Evolutionary conservation across 2,113 vertebrate species (phyloP), one percentile per base, ranked within the genome.

Genomic region (Apus apus): DNA sequence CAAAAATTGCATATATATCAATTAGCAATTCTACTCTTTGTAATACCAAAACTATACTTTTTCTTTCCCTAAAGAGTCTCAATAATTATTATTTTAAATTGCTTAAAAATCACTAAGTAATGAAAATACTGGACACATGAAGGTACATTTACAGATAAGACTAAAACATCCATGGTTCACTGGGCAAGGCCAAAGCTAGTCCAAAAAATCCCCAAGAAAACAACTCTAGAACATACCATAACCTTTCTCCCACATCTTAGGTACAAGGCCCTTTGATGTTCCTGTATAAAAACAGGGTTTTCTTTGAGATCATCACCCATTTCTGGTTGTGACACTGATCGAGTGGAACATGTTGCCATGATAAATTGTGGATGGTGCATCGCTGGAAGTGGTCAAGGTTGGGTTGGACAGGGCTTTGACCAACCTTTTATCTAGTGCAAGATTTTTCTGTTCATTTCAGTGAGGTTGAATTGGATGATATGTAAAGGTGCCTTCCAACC

Each of bases 251-350:
- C 26, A 22, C 11, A 19, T 27, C 9, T 51, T 51, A 45, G 5
- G 15, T 53, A 38, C 18, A 54, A 60, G 15, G 13, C 11, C 29
- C 13, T n/a, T 40, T 40, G 40, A 5, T 30, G 6, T 56, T 60
- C 7, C 7, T 48, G 6, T 40, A 68, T 34, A 30, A 54, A 61
- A n/a, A 7, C 7, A 36, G 4, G 0, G 19, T 13, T 9, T 2
- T n/a, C 36, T 29, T 29, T 27, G 30, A 48, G 20, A 70, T 2
- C 16, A 26, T 43, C 25, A 21, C 7, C 54, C 3, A 29, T 62
- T 68, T 75, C 56, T 54, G 23, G 20, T 48, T 61, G n/a, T 11
- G 11, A 48, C 46, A 48, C 21, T 48, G 46, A 48, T 11, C 38
- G 23, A 45, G 5, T 56, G 38, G 18, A 56, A 53, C 22, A 65